Conservation (phyloP, 2,113 vertebrate species). For the Tachysurus fulvidraco region DNA sequence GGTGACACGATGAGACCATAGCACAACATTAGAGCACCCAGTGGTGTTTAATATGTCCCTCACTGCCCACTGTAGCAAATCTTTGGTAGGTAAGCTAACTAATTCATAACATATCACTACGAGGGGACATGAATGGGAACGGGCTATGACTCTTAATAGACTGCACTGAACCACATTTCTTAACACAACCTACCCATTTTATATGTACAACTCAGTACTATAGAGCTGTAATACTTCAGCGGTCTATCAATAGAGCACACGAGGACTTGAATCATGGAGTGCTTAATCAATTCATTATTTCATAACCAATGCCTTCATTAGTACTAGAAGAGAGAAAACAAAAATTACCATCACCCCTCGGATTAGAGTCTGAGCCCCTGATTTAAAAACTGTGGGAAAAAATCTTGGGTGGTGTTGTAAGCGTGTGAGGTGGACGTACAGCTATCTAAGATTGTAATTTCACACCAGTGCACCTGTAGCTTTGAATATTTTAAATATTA, state of each 20-base stretch:
- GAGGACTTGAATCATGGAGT: background rate
- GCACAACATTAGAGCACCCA: constrained; percentile 25
- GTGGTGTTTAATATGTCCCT: background rate
- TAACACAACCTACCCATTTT: constrained; percentile 19
- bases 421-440: constrained; percentile 57
- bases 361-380: constrained; percentile 8
- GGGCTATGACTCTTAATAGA: constrained; percentile 12
- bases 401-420: constrained; percentile 48
- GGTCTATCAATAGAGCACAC: background rate
- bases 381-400: constrained; percentile 18
- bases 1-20: constrained; percentile 1
- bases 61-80: constrained; percentile 33
- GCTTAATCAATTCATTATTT: background rate
- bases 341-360: background rate
- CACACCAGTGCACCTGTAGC: constrained; percentile 76
- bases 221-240: constrained; percentile 13
- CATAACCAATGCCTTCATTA: background rate
- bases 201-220: background rate
- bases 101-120: constrained; percentile 41
- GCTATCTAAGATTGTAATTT: constrained; percentile 78
- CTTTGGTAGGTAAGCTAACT: background rate
- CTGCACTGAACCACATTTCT: constrained; percentile 34
- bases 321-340: background rate
- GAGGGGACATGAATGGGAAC: background rate
- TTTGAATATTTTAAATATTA: constrained; percentile 60